These are phyloP conservation scores for Hypotaenidia okinawae DNA, from an alignment of 2,797 vertebrate genomes.

Conservation along the genomic window DNA sequence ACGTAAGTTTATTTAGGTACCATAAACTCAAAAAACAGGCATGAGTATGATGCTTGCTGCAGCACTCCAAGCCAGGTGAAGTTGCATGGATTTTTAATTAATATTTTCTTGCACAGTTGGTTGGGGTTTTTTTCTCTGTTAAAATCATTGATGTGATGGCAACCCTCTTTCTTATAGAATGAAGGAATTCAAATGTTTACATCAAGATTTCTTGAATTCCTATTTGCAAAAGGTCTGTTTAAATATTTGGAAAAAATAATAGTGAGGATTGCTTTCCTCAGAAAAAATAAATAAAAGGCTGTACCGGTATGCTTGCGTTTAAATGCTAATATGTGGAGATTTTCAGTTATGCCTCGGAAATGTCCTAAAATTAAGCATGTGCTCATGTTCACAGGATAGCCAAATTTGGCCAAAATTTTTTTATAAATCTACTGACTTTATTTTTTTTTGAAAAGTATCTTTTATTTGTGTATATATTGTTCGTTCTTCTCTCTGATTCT, in stretches of 20 bases:
- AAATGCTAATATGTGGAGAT: neutral
- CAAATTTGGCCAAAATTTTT: neutral
- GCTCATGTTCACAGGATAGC: neutral
- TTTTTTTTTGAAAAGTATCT: neutral
- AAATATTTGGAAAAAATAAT: neutral
- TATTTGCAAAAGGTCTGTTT: neutral
- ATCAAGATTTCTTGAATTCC: neutral
- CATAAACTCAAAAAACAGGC: neutral
- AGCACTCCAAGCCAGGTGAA: neutral
- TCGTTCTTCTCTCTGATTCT: neutral
- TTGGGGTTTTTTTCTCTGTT: neutral
- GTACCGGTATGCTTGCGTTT: neutral
- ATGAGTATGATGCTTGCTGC: neutral
- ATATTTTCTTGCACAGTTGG: neutral
- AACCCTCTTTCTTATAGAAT: neutral
- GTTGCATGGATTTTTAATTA: neutral
- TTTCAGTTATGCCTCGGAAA: neutral
- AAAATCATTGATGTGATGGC: neutral
- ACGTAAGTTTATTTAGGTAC: neutral
- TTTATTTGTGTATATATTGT: accelerated
- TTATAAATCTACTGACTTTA: neutral
- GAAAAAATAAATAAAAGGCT: neutral
- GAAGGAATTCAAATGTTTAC: neutral
- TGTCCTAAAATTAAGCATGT: neutral
- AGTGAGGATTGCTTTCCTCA: neutral